A percentile compares a stretch with the other conserved stretches of the same genome.
phyloP scores from a whole-genome alignment of 2,797 vertebrate species.

The Vespertilio murinus region DNA sequence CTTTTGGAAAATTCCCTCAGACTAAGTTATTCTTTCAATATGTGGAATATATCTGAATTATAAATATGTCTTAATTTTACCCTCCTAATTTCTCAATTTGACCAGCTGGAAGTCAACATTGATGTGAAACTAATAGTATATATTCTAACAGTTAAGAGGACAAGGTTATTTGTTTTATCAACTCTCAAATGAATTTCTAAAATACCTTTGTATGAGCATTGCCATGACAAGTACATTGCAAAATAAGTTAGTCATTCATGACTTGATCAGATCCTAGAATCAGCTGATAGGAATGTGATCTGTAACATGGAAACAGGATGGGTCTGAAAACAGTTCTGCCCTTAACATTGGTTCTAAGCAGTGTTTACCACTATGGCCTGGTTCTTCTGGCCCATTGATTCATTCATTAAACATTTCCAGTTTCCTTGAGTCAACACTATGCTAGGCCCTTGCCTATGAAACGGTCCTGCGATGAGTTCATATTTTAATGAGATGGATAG shows the following conservation, averaged over 20 bases:
- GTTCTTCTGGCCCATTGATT: neutral
- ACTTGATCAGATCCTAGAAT: neutral
- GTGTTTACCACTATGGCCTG: neutral
- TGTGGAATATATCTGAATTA: constrained; percentile 6
- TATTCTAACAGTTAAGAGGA: neutral
- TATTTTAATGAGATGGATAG: constrained; percentile 30
- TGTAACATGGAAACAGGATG: neutral
- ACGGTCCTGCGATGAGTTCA: constrained; percentile 2
- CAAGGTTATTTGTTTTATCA: neutral
- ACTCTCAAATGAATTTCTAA: neutral
- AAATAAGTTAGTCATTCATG: constrained; percentile 28
- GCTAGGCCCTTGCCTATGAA: neutral
- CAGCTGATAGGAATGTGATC: constrained; percentile 3
- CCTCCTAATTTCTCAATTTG: constrained; percentile 8
- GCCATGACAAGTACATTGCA: neutral
- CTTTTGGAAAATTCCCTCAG: constrained; percentile 63
- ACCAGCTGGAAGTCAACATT: neutral
- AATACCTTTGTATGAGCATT: neutral
- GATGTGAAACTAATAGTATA: neutral
- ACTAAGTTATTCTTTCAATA: constrained; percentile 70
- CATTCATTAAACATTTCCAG: constrained; percentile 36
- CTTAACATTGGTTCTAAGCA: neutral
- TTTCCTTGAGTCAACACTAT: constrained; percentile 14
- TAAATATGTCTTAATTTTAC: constrained; percentile 51
- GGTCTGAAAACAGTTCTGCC: neutral